Conservation (phyloP, 1,140 invertebrate genomes). For the Epicauta chinensis region DNA sequence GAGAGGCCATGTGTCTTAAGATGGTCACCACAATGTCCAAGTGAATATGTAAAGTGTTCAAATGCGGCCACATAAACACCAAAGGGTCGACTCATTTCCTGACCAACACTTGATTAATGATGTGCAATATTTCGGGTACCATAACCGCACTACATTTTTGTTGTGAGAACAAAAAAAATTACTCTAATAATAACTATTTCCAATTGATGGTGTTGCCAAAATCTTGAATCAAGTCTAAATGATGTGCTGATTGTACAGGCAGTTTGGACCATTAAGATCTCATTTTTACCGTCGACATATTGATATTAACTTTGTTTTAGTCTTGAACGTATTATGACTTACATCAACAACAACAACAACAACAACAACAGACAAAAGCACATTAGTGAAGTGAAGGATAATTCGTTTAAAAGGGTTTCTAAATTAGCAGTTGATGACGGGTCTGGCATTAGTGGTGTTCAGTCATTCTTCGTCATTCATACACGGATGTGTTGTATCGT, state of each 20-base stretch:
- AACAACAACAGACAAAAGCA: conserved; percentile 24
- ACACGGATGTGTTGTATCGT: conserved; percentile 22
- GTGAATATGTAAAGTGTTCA: conserved; percentile 38
- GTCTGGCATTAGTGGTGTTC: conserved; percentile 36
- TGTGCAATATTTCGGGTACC: conserved; percentile 39
- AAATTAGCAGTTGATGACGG: conserved; percentile 42
- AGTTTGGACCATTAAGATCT: conserved; percentile 11
- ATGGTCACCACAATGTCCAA: conserved; percentile 33
- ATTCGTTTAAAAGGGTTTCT: conserved; percentile 42
- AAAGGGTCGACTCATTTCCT: conserved; percentile 44
- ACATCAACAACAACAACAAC: conserved; percentile 27
- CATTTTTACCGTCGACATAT: conserved; percentile 14
- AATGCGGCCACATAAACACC: conserved; percentile 35
- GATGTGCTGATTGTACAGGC: too few species aligned
- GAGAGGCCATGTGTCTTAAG: conserved; percentile 34
- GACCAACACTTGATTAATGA: conserved; percentile 43
- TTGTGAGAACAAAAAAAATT: too few species aligned
- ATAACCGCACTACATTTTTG: too few species aligned
- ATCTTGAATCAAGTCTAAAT: too few species aligned
- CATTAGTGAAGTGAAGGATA: conserved; percentile 40
- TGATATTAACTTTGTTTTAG: conserved; percentile 23
- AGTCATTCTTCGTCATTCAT: conserved; percentile 35
- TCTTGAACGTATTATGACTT: conserved; percentile 21
- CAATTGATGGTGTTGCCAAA: too few species aligned
- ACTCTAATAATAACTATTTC: too few species aligned